phyloP scores from a whole-genome alignment of 2,113 vertebrate genomes.

The Ibidorhyncha struthersii region DNA sequence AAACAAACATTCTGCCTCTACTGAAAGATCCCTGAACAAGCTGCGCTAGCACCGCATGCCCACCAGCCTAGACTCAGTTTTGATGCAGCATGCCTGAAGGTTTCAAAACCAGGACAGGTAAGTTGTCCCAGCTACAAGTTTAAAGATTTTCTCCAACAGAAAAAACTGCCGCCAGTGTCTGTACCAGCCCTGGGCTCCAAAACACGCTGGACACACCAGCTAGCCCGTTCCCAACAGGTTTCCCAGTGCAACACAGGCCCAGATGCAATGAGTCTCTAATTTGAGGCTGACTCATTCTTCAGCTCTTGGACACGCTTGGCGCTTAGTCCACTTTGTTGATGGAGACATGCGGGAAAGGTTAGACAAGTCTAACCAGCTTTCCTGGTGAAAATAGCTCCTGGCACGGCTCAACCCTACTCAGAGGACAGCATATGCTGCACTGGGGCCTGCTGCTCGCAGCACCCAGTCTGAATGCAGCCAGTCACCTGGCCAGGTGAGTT shows the following conservation, averaged over 20 bases:
- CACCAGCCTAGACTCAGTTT: neutral
- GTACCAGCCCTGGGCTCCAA: neutral
- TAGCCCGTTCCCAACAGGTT: neutral
- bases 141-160: neutral
- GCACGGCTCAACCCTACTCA: neutral
- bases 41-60: accelerated
- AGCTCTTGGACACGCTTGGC: neutral
- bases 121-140: neutral
- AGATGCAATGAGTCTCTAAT: neutral
- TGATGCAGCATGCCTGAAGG: neutral
- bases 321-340: neutral
- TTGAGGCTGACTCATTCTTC: neutral
- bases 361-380: neutral
- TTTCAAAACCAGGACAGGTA: neutral
- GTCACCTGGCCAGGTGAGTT: neutral
- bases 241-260: neutral
- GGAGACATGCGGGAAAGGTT: neutral
- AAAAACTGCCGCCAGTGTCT: neutral
- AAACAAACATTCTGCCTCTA: neutral
- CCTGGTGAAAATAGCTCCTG: neutral
- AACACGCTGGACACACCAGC: neutral
- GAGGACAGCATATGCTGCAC: neutral
- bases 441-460: neutral
- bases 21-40: neutral
- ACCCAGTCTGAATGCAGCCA: accelerated